Evolutionary conservation across 2,888 invertebrate genomes (phyloP), one percentile per base, ranked within the genome.

Genomic region (Heliconius sara): DNA sequence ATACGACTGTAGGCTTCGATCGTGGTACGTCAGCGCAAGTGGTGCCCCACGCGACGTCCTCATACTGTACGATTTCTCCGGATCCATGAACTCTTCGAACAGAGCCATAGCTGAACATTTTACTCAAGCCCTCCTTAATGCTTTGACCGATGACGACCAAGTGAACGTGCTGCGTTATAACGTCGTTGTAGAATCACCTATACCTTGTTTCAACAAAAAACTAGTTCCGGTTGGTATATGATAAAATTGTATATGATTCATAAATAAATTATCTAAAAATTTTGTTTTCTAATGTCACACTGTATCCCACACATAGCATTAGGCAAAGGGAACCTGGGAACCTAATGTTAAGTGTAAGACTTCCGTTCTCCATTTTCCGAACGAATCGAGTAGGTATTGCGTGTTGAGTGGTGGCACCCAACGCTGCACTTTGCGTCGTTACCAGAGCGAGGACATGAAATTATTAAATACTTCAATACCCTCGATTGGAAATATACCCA

Each of bases 1-100:
- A 13, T 95, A 93, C 84, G 95, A 95, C 84, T 95, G 95, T 79
- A 90, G 95, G 0, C 87, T 95, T 34, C 90, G 95, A 0, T 92
- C 95, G 1, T 95, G 95, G 95, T 95, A 94, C 84, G 94, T 95
- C 74, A 91, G 91, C 79, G 94, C 94, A 0, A 88, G 90, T 19
- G 95, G 95, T 0, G 95, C 95, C 0, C 94, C 95, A 0, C 86
- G 94, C 0, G 95, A 95, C 79, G 86, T 95, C 0, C 90, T 95
- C 74, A 90, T 95, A 16, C 89, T 95, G 4, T 85, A 93, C 0
- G 95, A 95, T 75, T 93, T 93, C 0, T 92, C 95, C 0, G 95
- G 95, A 0, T 95, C 95, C 30, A 94, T 95, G 94, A 85, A 91
- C 84, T 94, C 95, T 1, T 90, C 92, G 0, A 95, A 94, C 83